phyloP scores from a whole-genome alignment of 2,797 vertebrate species.

The Steatocranus sp. region DNA sequence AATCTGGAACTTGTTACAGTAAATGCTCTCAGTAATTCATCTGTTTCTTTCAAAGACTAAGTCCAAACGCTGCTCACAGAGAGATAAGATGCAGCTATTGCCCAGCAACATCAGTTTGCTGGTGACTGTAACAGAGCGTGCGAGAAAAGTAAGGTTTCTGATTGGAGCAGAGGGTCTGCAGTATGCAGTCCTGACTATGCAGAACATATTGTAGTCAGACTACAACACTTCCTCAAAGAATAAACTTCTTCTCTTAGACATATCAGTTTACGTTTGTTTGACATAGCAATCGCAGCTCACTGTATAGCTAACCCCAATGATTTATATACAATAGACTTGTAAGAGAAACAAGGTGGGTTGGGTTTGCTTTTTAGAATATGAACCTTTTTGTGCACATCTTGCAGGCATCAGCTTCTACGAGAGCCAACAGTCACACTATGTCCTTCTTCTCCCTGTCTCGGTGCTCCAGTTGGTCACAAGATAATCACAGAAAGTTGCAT shows the following conservation, averaged over 20 bases:
- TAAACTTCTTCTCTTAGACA: slow-evolving; percentile 24
- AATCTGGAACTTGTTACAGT: slow-evolving; percentile 31
- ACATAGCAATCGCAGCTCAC: slow-evolving; percentile 29
- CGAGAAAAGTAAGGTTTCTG: background rate
- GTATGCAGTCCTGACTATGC: background rate
- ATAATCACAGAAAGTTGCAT: slow-evolving; percentile 9
- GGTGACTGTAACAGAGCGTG: background rate
- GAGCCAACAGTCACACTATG: background rate
- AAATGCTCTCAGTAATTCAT: slow-evolving; percentile 25
- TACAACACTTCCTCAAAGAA: slow-evolving; percentile 28
- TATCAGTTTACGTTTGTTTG: slow-evolving; percentile 49
- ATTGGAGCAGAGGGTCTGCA: background rate
- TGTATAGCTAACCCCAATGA: slow-evolving; percentile 7
- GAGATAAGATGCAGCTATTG: slow-evolving; percentile 26
- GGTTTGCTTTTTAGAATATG: background rate
- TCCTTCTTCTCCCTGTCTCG: background rate
- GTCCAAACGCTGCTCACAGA: background rate
- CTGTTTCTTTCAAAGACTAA: slow-evolving; percentile 20
- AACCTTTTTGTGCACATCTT: slow-evolving; percentile 4
- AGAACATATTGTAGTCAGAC: slow-evolving; percentile 20
- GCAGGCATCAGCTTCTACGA: background rate
- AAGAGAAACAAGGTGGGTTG: background rate
- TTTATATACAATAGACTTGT: slow-evolving; percentile 40
- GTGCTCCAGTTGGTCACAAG: background rate
- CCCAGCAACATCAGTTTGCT: slow-evolving; percentile 2